A percentile compares a stretch with the other conserved stretches of the same genome.
Evolutionary conservation across 2,888 invertebrate genomes (phyloP).

Genomic region (Thalpophila matura): DNA sequence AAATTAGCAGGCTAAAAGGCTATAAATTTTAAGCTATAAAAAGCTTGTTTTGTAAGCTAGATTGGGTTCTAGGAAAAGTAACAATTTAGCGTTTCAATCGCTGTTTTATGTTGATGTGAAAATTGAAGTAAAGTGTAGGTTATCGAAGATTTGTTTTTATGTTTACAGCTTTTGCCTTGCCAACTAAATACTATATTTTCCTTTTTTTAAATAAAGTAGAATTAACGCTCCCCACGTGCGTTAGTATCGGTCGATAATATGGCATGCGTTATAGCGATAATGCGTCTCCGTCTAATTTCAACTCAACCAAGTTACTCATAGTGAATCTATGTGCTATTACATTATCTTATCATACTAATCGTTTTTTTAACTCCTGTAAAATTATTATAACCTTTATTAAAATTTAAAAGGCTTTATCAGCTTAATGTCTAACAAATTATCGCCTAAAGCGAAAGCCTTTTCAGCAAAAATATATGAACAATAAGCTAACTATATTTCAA

Average conservation of each 20-base stretch:
- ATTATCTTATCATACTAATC: not conserved
- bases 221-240: too few species aligned
- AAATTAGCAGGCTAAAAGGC: conserved; percentile 40
- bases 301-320: too few species aligned
- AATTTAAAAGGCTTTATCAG: too few species aligned
- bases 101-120: not conserved
- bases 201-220: too few species aligned
- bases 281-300: too few species aligned
- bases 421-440: not conserved
- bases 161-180: too few species aligned
- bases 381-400: not conserved
- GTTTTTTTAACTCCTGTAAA: too few species aligned
- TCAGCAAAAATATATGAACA: conserved; percentile 3
- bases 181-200: too few species aligned
- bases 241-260: too few species aligned
- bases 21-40: conserved; percentile 42
- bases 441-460: too few species aligned
- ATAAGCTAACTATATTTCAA: conserved; percentile 20
- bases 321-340: too few species aligned
- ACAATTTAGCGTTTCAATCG: not conserved
- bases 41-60: conserved; percentile 10
- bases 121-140: not conserved
- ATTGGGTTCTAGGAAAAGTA: conserved; percentile 26
- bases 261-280: too few species aligned
- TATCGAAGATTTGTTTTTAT: not conserved